Base-by-base conservation (phyloP, 2,797 vertebrate species). In the Salmo trutta region DNA sequence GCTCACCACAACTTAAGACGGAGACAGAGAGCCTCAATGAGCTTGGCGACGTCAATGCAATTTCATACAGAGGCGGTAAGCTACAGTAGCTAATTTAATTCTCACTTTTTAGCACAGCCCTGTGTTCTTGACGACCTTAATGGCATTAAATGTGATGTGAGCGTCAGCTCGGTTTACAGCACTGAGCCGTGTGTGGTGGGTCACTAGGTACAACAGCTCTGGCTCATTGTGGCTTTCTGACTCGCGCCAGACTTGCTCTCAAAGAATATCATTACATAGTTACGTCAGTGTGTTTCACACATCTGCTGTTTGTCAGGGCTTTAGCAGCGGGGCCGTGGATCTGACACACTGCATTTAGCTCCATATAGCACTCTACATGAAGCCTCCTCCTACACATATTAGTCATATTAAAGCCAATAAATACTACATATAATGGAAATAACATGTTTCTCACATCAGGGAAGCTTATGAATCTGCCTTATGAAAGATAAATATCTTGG, bases 141-240 rank as follows among this genome's bases (percentile, higher is more conserved):
- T 19, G 31, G 29, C 31, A 67, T 67, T 33, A 67, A 3, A 67
- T 69, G 53, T 71, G 77, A 47, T 80, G 65, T 74, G 5, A 69
- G 62, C n/a, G 62, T 66, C 31, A 16, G 73, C 29, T 78, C 54
- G 71, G 41, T 67, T 53, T 69, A 64, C 6, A 47, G 27, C 7
- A 3, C 15, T 56, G 17, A 53, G 65, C n/a, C 1, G 3, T 54
- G 75, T 64, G 36, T 74, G 71, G 64, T 74, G 31, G 19, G 53
- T 87, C 87, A 90, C 91, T 91, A 88, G 73, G 83, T 76, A 6
- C 72, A 81, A 87, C 88, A 88, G 84, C 87, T 90, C 89, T 83
- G 76, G 79, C 78, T 87, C 82, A 73, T 88, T 86, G 82, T 87
- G n/a, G 24, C 8, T 64, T 64, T 27, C 4, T 24, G 17, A 27